Evolutionary conservation across 2,113 vertebrate species (phyloP).

Genomic region (Miniopterus natalensis): DNA sequence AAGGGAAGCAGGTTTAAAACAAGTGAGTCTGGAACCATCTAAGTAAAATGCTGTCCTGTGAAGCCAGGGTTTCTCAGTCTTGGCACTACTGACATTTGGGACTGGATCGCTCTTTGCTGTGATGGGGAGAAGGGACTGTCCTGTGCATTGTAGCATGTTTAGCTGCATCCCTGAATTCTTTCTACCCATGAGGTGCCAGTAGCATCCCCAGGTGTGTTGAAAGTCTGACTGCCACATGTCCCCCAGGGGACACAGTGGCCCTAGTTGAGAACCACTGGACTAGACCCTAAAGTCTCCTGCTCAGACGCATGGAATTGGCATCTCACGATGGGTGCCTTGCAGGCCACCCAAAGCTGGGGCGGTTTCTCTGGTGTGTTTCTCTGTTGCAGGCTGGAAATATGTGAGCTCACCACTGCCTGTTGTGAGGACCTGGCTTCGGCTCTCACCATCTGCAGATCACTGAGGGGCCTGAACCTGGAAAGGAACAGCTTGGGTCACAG

Average conservation of each 20-base stretch:
- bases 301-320: fast-evolving
- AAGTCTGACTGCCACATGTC: not conserved
- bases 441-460: not conserved
- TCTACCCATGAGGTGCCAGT: not conserved
- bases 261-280: not conserved
- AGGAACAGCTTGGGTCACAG: not conserved
- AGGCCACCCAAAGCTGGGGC: not conserved
- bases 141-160: too few relatives aligned
- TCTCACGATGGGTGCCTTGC: too few relatives aligned
- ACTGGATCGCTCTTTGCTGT: not conserved
- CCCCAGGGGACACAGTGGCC: not conserved
- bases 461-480: not conserved
- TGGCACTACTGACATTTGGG: not conserved
- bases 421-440: not conserved
- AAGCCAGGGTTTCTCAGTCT: not conserved
- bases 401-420: not conserved
- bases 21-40: too few relatives aligned
- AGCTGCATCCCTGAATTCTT: not conserved
- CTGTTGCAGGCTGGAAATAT: slow-evolving; percentile 17
- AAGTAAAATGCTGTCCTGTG: not conserved
- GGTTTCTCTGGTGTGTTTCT: not conserved
- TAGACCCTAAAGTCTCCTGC: too few relatives aligned
- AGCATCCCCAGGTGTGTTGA: fast-evolving
- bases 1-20: not conserved
- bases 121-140: not conserved